Evolutionary conservation across 1,140 invertebrate species (phyloP).

Genomic region (Aricia agestis): DNA sequence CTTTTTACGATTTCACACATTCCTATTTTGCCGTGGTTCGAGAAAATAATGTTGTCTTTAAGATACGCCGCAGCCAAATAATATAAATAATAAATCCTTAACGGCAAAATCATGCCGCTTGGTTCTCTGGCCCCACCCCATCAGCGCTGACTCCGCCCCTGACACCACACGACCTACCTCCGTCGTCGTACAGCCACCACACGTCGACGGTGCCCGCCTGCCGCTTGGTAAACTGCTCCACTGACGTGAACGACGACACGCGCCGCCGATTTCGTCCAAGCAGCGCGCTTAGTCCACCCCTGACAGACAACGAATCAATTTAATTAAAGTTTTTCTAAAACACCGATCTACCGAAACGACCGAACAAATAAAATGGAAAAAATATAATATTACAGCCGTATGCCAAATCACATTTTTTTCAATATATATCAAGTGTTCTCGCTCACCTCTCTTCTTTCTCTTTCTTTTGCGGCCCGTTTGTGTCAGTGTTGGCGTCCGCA

Average conservation of each 20-base stretch:
- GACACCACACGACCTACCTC: constrained; percentile 74
- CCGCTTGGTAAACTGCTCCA: constrained; percentile 84
- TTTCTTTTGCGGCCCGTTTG: background rate
- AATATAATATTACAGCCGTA: too few relatives aligned
- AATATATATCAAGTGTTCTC: too few relatives aligned
- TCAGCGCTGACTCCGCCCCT: background rate
- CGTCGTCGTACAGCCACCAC: constrained; percentile 99
- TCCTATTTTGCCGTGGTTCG: too few relatives aligned
- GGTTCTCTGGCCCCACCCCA: background rate
- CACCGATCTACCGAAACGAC: too few relatives aligned
- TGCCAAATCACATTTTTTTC: too few relatives aligned
- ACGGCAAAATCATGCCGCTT: background rate
- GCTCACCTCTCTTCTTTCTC: constrained; percentile 25
- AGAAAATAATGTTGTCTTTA: too few relatives aligned
- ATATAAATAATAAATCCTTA: too few relatives aligned
- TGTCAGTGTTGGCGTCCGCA: constrained; percentile 52
- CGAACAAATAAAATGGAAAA: too few relatives aligned
- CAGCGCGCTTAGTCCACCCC: constrained; percentile 20
- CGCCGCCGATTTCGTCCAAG: constrained; percentile 39
- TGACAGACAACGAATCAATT: background rate
- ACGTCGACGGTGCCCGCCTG: constrained; percentile 94
- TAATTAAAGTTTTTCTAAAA: too few relatives aligned
- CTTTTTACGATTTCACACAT: too few relatives aligned
- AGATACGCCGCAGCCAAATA: too few relatives aligned
- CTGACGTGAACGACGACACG: constrained; percentile 74